Evolutionary conservation across 2,113 vertebrate genomes (phyloP), one percentile per base, ranked within the genome.

Genomic region (Xenopus laevis): DNA sequence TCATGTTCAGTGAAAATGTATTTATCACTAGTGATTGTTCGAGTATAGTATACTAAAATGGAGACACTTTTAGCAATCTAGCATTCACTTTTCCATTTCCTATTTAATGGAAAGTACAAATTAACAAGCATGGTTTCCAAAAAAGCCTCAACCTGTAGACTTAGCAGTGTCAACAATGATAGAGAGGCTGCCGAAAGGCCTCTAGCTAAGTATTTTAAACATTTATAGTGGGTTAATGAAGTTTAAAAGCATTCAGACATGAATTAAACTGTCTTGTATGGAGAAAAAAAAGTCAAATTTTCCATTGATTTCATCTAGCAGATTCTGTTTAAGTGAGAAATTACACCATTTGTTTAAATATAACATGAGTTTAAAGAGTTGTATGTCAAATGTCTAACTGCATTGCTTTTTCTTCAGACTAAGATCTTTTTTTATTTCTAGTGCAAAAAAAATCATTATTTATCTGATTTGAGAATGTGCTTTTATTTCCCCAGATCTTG

Each of bases 241-340:
- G 78, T 84, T 88, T 86, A 84, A 83, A 87, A 88, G 79, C 80
- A 85, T 80, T 88, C 84, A 87, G 83, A 86, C 60, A 74, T 73
- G 79, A 84, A 84, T 84, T 88, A 87, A 87, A 85, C 81, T 77
- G 81, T 85, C 88, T 86, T 82, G 86, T 79, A 79, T n/a, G 27
- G 78, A 81, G 79, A 78, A 80, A 82, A 33, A 40, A 79, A 84
- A 90, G 86, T 89, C 90, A 84, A 89, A 90, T 87, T 89, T 79
- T 40, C 86, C 86, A 88, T 85, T 89, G 87, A 88, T 88, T 82
- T 83, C 82, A 81, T 87, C 86, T 88, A 82, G 82, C 77, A 83
- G 81, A 82, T 81, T 78, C 71, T 23, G 21, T 80, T 86, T 85
- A 78, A 83, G 71, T 72, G 79, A 79, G 65, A 84, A 79, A 69